phyloP scores from a whole-genome alignment of 2,888 invertebrate genomes.

The Sycophila texana region DNA sequence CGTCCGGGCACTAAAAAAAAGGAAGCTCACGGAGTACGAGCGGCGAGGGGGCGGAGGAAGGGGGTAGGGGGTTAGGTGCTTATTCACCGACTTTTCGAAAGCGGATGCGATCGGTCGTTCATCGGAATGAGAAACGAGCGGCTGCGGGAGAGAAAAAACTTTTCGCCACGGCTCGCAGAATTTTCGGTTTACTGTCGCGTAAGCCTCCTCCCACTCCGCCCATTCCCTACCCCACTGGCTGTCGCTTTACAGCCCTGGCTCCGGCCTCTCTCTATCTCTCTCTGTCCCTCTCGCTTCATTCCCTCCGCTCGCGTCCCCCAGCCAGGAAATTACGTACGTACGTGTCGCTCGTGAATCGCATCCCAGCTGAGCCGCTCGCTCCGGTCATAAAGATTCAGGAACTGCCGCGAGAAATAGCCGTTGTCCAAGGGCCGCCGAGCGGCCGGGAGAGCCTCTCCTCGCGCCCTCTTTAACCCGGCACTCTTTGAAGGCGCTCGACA shows the following conservation, averaged over 20 bases:
- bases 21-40: too few species aligned
- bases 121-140: too few species aligned
- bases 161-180: conserved; percentile 37
- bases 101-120: too few species aligned
- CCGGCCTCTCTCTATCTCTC: neutral
- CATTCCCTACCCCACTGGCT: neutral
- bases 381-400: conserved; percentile 51
- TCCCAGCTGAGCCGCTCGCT: conserved; percentile 30
- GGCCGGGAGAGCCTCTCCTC: neutral
- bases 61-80: too few species aligned
- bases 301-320: conserved; percentile 1
- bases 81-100: too few species aligned
- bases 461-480: conserved; percentile 7
- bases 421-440: conserved; percentile 33
- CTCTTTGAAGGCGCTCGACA: conserved; percentile 23
- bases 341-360: conserved; percentile 56
- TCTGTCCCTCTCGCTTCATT: too few species aligned
- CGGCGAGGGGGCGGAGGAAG: too few species aligned
- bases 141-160: neutral
- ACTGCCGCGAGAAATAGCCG: conserved; percentile 47
- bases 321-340: conserved; percentile 55
- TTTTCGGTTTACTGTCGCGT: conserved; percentile 43
- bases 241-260: neutral
- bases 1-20: too few species aligned
- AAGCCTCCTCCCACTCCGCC: neutral